Percentiles rank a stretch among this genome's conserved stretches.
Conservation (phyloP, 2,797 vertebrate genomes). For the Phrynocephalus guinanensis region DNA sequence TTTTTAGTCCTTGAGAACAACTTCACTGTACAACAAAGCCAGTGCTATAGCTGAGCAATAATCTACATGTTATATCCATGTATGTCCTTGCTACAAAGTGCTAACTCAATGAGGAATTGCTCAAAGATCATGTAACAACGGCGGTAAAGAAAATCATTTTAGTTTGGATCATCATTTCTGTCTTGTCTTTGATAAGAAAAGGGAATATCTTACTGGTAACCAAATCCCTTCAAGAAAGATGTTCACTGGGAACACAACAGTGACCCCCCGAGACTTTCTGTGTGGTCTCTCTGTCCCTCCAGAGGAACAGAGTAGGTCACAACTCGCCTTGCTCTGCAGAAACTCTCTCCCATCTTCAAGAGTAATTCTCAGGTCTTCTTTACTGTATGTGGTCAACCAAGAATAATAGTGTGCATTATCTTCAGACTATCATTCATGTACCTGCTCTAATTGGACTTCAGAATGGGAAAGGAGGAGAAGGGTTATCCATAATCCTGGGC, state of each 20-base stretch:
- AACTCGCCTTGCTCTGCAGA: not conserved
- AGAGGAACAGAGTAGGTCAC: not conserved
- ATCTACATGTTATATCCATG: not conserved
- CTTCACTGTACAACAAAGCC: not conserved
- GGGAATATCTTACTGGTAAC: not conserved
- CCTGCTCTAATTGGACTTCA: not conserved
- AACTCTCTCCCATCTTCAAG: not conserved
- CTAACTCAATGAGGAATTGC: not conserved
- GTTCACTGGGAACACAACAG: not conserved
- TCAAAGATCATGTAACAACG: not conserved
- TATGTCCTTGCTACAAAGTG: not conserved
- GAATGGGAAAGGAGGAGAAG: not conserved
- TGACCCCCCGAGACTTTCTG: not conserved
- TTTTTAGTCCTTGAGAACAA: not conserved
- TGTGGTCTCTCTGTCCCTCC: not conserved
- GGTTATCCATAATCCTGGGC: not conserved
- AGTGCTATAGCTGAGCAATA: conserved; percentile 2
- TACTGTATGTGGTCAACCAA: conserved; percentile 1
- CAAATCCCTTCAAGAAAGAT: not conserved
- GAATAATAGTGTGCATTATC: not conserved
- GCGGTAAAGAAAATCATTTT: not conserved
- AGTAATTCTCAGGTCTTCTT: conserved; percentile 17
- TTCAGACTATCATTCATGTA: not conserved
- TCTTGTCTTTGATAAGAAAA: not conserved
- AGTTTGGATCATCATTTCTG: not conserved